Percentiles rank a stretch among this genome's conserved stretches.
phyloP scores from a whole-genome alignment of 2,888 invertebrate genomes.

The Hesperia comma region DNA sequence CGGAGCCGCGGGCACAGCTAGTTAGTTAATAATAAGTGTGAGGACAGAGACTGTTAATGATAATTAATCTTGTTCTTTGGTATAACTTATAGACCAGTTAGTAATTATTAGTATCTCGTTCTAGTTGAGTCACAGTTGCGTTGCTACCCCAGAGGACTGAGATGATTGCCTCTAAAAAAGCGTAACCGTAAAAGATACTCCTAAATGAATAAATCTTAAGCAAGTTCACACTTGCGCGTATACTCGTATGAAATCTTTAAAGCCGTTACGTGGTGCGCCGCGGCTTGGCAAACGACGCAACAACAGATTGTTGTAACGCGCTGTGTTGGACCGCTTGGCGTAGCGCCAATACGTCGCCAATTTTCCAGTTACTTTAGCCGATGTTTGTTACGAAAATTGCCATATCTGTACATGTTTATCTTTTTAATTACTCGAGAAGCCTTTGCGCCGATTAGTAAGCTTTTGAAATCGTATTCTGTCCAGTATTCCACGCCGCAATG shows the following conservation, averaged over 20 bases:
- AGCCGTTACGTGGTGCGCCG: neutral
- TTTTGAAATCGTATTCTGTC: too few relatives aligned
- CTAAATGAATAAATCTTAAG: slow-evolving; percentile 1
- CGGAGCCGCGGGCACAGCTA: too few relatives aligned
- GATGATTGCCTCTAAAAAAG: too few relatives aligned
- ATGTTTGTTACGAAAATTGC: slow-evolving; percentile 4
- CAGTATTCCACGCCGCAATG: too few relatives aligned
- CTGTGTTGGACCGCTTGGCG: slow-evolving; percentile 22
- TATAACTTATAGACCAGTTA: too few relatives aligned
- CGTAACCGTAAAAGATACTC: too few relatives aligned
- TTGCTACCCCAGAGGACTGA: too few relatives aligned
- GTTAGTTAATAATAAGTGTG: too few relatives aligned
- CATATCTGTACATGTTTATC: neutral
- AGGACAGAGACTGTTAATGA: too few relatives aligned
- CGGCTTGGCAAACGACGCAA: slow-evolving; percentile 25
- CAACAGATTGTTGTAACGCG: slow-evolving; percentile 30
- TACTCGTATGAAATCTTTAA: slow-evolving; percentile 6
- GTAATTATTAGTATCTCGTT: too few relatives aligned
- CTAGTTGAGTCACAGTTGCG: too few relatives aligned
- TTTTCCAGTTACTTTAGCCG: slow-evolving; percentile 3
- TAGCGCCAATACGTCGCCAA: slow-evolving; percentile 13
- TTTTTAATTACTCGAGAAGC: neutral
- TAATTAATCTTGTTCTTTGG: too few relatives aligned
- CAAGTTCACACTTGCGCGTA: slow-evolving; percentile 4
- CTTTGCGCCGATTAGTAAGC: neutral